Evolutionary conservation across 2,113 vertebrate species (phyloP), one percentile per base, ranked within the genome.

Genomic region (Porphyrio hochstetteri): DNA sequence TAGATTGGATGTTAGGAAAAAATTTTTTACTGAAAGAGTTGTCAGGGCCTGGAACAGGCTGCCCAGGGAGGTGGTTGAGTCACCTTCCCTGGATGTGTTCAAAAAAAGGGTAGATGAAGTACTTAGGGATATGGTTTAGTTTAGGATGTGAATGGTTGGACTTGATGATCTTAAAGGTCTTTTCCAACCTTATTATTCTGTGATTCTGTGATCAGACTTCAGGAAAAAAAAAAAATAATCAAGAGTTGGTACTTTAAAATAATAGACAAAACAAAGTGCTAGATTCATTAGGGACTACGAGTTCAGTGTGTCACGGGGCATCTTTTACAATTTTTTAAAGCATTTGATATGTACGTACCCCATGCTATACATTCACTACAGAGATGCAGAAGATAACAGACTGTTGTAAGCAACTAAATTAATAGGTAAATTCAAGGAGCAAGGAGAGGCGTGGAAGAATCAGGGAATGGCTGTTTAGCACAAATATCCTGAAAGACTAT

Each of bases 161-260:
- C n/a, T n/a, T n/a, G n/a, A n/a, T n/a, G n/a, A n/a, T n/a, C n/a
- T n/a, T n/a, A n/a, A n/a, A n/a, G n/a, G n/a, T n/a, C n/a, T n/a
- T n/a, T n/a, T n/a, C n/a, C n/a, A n/a, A n/a, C n/a, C n/a, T n/a
- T n/a, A n/a, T n/a, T n/a, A n/a, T n/a, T n/a, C n/a, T n/a, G n/a
- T n/a, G n/a, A n/a, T n/a, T n/a, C n/a, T n/a, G n/a, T 50, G 36
- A 50, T 29, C 42, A 74, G 29, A 84, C 18, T 60, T 0, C 0
- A 55, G 25, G 18, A 3, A 13, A 81, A 50, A 72, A n/a, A n/a
- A n/a, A 67, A 53, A 38, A 75, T 46, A 5, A 13, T 56, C 7
- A 42, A 20, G 36, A 56, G 16, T 13, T 52, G 4, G 13, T 28
- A 78, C 35, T 38, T 69, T 4, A 64, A 75, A 91, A 71, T 21